These are phyloP conservation scores for Drosophila lowei DNA, from an alignment of 1,140 invertebrate genomes.

Conservation along the genomic window DNA sequence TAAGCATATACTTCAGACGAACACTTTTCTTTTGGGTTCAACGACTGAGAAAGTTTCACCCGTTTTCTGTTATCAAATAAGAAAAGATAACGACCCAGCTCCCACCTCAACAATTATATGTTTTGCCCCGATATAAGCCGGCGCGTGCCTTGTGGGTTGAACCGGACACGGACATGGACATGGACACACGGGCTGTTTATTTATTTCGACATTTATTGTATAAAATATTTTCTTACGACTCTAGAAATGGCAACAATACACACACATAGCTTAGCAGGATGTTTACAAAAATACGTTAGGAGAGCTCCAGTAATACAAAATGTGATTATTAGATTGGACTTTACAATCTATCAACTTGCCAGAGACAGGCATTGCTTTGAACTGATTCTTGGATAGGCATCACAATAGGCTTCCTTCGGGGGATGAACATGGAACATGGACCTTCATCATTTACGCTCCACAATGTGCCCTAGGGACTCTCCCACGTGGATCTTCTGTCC, in stretches of 20 bases:
- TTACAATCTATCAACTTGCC: not conserved
- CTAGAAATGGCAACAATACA: constrained; percentile 52
- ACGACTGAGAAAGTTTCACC: too few species aligned
- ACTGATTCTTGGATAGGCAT: constrained; percentile 27
- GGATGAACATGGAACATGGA: not conserved
- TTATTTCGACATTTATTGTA: constrained; percentile 52
- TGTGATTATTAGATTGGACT: constrained; percentile 17
- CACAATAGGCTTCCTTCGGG: constrained; percentile 22
- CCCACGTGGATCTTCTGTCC: constrained; percentile 79
- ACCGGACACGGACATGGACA: not conserved
- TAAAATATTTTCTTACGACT: constrained; percentile 36
- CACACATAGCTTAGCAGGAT: constrained; percentile 44
- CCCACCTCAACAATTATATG: constrained; percentile 41
- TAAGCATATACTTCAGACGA: too few species aligned
- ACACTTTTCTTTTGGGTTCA: too few species aligned
- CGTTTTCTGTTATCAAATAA: too few species aligned
- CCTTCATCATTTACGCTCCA: constrained; percentile 37
- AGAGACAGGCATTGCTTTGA: constrained; percentile 10
- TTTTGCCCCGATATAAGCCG: not conserved
- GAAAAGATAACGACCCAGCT: too few species aligned
- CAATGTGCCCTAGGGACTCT: constrained; percentile 72
- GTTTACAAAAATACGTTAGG: constrained; percentile 42
- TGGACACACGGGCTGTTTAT: not conserved
- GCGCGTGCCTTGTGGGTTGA: constrained; percentile 36
- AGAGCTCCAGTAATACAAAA: constrained; percentile 50